Evolutionary conservation across 2,797 vertebrate genomes (phyloP), one percentile per base, ranked within the genome.

Genomic region (Holocentrus rufus): DNA sequence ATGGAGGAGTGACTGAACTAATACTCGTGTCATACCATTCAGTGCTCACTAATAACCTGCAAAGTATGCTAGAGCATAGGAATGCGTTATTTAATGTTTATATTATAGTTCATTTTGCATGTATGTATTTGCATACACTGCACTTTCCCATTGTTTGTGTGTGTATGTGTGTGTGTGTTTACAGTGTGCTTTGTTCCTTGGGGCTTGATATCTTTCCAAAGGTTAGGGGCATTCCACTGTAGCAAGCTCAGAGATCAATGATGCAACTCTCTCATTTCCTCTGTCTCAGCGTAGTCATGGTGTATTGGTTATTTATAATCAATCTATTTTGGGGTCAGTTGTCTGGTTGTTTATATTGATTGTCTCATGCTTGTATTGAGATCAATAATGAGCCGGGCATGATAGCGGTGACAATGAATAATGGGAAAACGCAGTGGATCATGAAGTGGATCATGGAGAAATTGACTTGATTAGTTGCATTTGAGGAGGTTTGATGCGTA

Each of bases 201-300:
- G 22, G 52, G 14, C 13, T 25, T 54, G 52, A 54, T 54, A 18
- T 44, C 64, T 58, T 59, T 55, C 42, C 59, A 27, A 13, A 62
- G 60, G 58, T 20, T 6, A 17, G 34, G 68, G 80, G 31, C 34
- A 2, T 74, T 72, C 74, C 77, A 70, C 42, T 0, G 1, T 3
- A 0, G 72, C 68, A 39, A 4, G 61, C 66, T 65, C 64, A 64
- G 56, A 63, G 53, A 76, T 90, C 82, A 68, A 81, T 88, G 74
- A 60, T 65, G n/a, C 72, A 68, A 59, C 84, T 47, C 60, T 84
- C 82, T 87, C 57, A 85, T 89, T 89, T 88, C 86, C 85, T 66
- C 77, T 77, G 31, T 49, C 34, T 52, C 57, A 11, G 65, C 47
- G 57, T 10, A 27, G 34, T 49, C 1, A 20, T 22, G 53, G 20